Evolutionary conservation across 2,113 vertebrate species (phyloP).

Genomic region (Podilymbus podiceps): DNA sequence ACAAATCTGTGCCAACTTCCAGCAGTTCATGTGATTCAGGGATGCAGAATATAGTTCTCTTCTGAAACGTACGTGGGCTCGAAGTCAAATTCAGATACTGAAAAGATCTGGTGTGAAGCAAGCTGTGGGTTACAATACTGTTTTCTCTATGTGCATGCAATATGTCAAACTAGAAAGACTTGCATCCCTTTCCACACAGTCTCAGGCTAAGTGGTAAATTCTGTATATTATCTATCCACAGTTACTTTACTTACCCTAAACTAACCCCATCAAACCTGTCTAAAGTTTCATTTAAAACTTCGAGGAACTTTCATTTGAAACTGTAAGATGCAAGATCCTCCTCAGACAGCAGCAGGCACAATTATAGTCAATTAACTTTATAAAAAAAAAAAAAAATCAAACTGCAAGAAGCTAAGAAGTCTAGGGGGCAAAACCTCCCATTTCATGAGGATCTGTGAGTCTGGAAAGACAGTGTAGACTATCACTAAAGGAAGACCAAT

Average conservation of each 20-base stretch:
- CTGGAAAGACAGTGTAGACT: not conserved
- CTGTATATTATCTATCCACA: not conserved
- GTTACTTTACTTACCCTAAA: not conserved
- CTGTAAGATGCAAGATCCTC: not conserved
- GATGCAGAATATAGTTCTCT: conserved; percentile 22
- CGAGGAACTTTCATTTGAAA: not conserved
- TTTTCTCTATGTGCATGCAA: not conserved
- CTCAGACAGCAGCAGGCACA: not conserved
- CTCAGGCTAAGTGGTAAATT: not conserved
- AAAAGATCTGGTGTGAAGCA: conserved; percentile 21
- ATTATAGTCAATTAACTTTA: not conserved
- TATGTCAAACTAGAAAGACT: not conserved
- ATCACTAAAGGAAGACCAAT: not conserved
- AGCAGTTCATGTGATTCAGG: conserved; percentile 30
- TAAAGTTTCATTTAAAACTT: not conserved
- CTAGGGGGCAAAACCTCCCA: not conserved
- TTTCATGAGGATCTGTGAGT: not conserved
- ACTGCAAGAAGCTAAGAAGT: not conserved
- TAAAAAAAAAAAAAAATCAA: not conserved
- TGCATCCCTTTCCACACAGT: not conserved
- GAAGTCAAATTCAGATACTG: conserved; percentile 30
- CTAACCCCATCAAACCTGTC: not conserved
- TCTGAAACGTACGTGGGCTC: not conserved
- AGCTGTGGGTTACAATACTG: not conserved
- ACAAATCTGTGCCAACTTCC: conserved; percentile 1